These are phyloP conservation scores for Diabrotica balteata DNA, from an alignment of 2,888 invertebrate species.

Conservation along the genomic window DNA sequence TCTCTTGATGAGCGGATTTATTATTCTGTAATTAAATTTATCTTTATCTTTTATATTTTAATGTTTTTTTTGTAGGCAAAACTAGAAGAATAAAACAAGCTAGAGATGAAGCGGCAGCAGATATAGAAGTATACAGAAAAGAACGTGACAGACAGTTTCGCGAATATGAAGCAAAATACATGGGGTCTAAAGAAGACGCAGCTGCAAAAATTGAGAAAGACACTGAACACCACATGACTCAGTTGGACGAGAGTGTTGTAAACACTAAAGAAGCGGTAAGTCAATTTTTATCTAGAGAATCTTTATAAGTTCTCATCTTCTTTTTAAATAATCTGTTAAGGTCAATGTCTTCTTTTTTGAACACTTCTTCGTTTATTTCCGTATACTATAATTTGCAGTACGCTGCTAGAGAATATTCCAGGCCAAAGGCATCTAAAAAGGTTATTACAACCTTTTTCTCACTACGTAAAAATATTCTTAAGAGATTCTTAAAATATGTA, in stretches of 20 bases:
- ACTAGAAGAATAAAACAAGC: conserved; percentile 58
- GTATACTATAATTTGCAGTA: no score
- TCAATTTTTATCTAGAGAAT: not conserved
- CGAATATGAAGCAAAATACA: conserved; percentile 56
- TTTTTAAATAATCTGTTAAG: no score
- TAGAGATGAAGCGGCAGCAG: conserved; percentile 57
- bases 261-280: conserved; percentile 54
- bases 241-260: conserved; percentile 50
- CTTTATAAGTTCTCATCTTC: not conserved
- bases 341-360: no score
- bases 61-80: conserved; percentile 49
- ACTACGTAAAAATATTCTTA: no score
- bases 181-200: conserved; percentile 58
- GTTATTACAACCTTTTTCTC: no score
- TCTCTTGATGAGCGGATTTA: not conserved
- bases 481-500: no score
- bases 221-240: conserved; percentile 50
- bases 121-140: conserved; percentile 56
- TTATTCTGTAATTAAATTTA: no score
- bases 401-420: no score
- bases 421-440: no score
- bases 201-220: conserved; percentile 57
- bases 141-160: conserved; percentile 57
- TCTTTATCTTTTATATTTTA: no score
- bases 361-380: no score